These are phyloP conservation scores for Amblyteles armatorius DNA, from an alignment of 2,888 invertebrate species.

Conservation along the genomic window DNA sequence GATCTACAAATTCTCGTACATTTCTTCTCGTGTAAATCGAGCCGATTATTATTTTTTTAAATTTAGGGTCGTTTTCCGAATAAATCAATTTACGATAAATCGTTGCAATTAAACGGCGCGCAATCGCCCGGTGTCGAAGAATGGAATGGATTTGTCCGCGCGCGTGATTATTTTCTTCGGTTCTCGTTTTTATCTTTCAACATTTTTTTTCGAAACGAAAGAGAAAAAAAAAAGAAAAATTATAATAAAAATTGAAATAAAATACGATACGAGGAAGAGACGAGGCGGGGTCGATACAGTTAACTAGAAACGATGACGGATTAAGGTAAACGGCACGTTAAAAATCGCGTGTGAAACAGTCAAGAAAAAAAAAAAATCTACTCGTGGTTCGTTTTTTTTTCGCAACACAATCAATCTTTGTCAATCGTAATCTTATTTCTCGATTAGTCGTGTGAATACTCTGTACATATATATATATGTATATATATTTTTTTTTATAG, in stretches of 20 bases:
- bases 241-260: background rate
- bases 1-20: conserved; percentile 19
- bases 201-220: background rate
- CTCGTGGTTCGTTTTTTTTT: conserved; percentile 5
- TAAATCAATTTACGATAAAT: background rate
- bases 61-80: conserved; percentile 3
- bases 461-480: conserved; percentile 26
- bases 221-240: conserved; percentile 17
- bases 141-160: conserved; percentile 72
- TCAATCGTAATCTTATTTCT: conserved; percentile 48
- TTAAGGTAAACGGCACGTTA: conserved; percentile 27
- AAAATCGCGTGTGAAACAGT: conserved; percentile 13
- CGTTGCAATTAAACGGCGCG: background rate
- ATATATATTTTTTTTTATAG: conserved; percentile 4
- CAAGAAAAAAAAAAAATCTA: conserved; percentile 17
- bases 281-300: background rate
- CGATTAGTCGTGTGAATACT: conserved; percentile 49
- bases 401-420: conserved; percentile 39
- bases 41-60: background rate
- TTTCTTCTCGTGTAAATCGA: conserved; percentile 20
- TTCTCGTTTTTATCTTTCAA: background rate
- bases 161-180: conserved; percentile 49
- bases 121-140: conserved; percentile 54
- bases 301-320: conserved; percentile 16
- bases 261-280: conserved; percentile 19